These are phyloP conservation scores for Thinocorus orbignyianus DNA, from an alignment of 2,113 vertebrate species.

Conservation along the genomic window DNA sequence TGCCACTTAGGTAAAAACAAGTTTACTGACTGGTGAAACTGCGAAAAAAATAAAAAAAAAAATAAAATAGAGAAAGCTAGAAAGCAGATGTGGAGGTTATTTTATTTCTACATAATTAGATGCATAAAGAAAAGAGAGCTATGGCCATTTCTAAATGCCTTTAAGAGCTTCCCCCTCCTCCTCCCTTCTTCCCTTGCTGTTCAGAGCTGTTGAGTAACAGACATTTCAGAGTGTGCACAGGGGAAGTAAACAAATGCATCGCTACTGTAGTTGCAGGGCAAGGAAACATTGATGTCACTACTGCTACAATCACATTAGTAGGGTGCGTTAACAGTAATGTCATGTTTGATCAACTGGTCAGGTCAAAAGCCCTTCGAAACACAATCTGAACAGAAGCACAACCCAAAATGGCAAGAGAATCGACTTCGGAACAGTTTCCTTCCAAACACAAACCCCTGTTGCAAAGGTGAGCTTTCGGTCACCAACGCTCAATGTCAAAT, in stretches of 20 bases:
- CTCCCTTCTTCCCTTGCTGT: neutral
- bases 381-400: neutral
- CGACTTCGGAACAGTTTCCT: neutral
- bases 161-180: neutral
- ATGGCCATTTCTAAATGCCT: neutral
- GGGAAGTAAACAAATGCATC: constrained; percentile 56
- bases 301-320: constrained; percentile 38
- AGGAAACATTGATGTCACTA: constrained; percentile 52
- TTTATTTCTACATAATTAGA: neutral
- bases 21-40: neutral
- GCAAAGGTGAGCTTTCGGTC: neutral
- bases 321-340: constrained; percentile 4
- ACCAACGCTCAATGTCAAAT: neutral
- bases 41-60: neutral
- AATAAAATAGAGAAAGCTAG: neutral
- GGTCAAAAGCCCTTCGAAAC: neutral
- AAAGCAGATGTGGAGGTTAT: neutral
- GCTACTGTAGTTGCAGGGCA: constrained; percentile 49
- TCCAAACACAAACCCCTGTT: neutral
- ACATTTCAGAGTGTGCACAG: neutral
- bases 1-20: neutral
- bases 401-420: neutral
- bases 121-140: neutral
- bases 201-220: constrained; percentile 25
- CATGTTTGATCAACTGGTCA: constrained; percentile 28